Base-by-base conservation (phyloP, 2,797 vertebrate genomes). In the Pristis pectinata region DNA sequence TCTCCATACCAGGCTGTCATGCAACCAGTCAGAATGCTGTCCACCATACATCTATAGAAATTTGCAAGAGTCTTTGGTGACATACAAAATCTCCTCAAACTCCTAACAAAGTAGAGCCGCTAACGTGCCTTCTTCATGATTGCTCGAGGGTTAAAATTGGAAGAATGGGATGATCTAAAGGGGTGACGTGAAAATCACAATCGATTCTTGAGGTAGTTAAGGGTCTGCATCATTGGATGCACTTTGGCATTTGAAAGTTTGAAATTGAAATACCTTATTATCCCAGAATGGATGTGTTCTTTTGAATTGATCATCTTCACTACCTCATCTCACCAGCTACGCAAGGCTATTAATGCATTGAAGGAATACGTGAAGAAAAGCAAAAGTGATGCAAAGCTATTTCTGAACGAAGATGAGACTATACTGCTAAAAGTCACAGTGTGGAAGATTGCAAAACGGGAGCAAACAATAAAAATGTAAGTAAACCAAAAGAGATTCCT, bases 391-490 rank as follows among this genome's bases (percentile, higher is more conserved):
- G 96, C 97, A 0, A 95, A 95, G 0, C 94, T 96, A 61, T 96
- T 98, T 8, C 83, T 97, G 95, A 97, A 97, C 70, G 98, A 98
- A 1, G 95, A 96, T 22, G 96, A 98, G 34, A 96, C 96, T 22
- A 95, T 98, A 44, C 97, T 97, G 83, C 95, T 99, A 30, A 97
- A 98, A 94, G 96, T 99, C 95, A 97, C 98, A 0, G 95, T 98
- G 0, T 99, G 98, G 98, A 98, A 96, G 96, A 96, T 99, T 95
- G 98, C 98, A 17, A 96, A 82, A 79, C 37, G 95, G 41, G 95
- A 97, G 0, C 97, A 98, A 96, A 97, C 96, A 64, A 96, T 98
- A 95, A 97, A 96, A 96, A 97, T 98, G 98, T 98, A 97, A 98
- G 98, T 97, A 94, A 95, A 34, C 37, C 27, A n/a, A 93, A 72